Evolutionary conservation across 2,888 invertebrate species (phyloP).

Genomic region (Drosophila nr. perissopoda): DNA sequence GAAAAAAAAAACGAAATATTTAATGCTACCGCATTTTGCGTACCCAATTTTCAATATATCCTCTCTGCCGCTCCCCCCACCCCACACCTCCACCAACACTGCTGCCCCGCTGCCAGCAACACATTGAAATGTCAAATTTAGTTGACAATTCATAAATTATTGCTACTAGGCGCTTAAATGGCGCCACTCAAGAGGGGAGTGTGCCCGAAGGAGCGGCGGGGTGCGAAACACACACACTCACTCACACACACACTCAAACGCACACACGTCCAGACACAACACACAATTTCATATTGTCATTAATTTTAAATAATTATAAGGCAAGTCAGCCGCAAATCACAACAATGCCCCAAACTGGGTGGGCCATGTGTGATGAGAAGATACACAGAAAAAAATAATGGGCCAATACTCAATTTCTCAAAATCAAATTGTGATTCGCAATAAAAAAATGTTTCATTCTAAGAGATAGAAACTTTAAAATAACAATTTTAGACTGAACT

Average conservation of each 20-base stretch:
- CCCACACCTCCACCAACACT: background rate
- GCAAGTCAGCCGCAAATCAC: slow-evolving; percentile 64
- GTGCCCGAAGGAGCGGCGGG: background rate
- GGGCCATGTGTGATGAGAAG: slow-evolving; percentile 60
- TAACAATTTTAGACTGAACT: background rate
- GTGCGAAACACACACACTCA: background rate
- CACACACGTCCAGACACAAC: background rate
- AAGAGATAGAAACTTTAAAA: background rate
- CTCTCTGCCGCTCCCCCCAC: background rate
- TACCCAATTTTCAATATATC: slow-evolving; percentile 21
- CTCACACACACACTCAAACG: background rate
- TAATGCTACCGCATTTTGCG: slow-evolving; percentile 44
- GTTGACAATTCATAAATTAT: slow-evolving; percentile 85
- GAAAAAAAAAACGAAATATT: slow-evolving; percentile 11
- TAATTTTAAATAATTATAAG: slow-evolving; percentile 79
- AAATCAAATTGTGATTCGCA: no score
- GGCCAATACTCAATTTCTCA: accelerated
- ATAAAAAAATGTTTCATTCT: no score
- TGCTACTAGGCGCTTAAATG: slow-evolving; percentile 78
- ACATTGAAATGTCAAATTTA: slow-evolving; percentile 84
- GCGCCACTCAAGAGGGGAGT: slow-evolving; percentile 72
- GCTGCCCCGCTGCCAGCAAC: slow-evolving; percentile 54
- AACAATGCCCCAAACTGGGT: slow-evolving; percentile 68
- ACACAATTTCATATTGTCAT: slow-evolving; percentile 74
- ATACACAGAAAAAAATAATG: background rate